Base-by-base conservation (phyloP, 2,113 vertebrate genomes). In the Phyllopteryx taeniolatus region DNA sequence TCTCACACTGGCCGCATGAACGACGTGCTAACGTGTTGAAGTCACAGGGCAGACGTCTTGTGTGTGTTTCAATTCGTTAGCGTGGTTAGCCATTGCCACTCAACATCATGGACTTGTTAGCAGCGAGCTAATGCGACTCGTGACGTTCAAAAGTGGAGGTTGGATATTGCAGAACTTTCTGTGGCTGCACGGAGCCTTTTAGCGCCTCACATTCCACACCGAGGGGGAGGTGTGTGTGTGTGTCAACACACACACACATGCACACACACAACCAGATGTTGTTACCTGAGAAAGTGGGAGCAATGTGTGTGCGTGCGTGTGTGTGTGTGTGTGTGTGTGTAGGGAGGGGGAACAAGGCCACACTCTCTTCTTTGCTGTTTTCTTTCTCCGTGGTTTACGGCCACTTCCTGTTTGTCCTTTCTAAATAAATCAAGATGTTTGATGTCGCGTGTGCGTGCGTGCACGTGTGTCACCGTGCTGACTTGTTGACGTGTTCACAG, bases 401-500 rank as follows among this genome's bases (percentile, higher is more conserved):
- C 4, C 20, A 7, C 62, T 65, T 65, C 12, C 64, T 61, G 59
- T 61, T 35, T 35, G 31, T 61, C 59, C 13, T 51, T 51, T 19
- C 46, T 6, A 56, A 56, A 63, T 62, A 17, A 5, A 6, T 3
- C 5, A n/a, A 63, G 61, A 42, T 54, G 61, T 11, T 65, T 65
- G 69, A 39, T 49, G 46, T 49, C 46, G 14, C 6, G 10, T 44
- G 43, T 8, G 4, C 10, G 43, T 44, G 43, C 8, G 43, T 17
- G 47, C 4, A 1, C 15, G 47, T 27, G 35, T 39, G 35, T 6
- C 4, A 39, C 35, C 15, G 27, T 3, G 33, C 49, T 59, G 56
- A 27, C 27, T 59, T 8, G 7, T 35, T 15, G 1, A 17, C 71
- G n/a, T 79, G 47, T 20, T 72, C 59, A 1, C 91, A 97, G 96